A percentile compares a stretch with the other conserved stretches of the same genome.
phyloP scores from a whole-genome alignment of 2,888 invertebrate species.

The Eurytoma adleriae region DNA sequence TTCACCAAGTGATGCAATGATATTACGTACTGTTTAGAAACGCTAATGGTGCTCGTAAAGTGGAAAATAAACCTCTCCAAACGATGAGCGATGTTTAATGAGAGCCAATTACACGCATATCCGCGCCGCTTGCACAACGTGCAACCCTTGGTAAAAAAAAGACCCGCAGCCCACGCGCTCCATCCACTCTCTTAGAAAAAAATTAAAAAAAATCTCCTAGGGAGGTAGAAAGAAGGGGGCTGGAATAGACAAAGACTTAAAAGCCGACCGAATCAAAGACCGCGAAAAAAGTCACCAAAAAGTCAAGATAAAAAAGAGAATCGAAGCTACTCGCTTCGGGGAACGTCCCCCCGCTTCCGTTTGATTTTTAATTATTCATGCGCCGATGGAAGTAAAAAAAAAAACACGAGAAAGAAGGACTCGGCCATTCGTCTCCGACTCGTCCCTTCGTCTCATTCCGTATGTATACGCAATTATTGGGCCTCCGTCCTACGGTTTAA shows the following conservation, averaged over 20 bases:
- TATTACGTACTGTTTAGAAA: no score
- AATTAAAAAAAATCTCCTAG: neutral
- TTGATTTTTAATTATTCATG: conserved; percentile 53
- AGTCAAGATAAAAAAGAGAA: neutral
- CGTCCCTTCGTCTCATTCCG: conserved; percentile 61
- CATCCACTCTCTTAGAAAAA: neutral
- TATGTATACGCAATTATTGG: conserved; percentile 70
- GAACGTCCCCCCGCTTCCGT: conserved; percentile 38
- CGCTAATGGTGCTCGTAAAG: neutral
- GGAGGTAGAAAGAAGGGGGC: neutral
- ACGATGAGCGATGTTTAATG: neutral
- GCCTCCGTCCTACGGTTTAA: conserved; percentile 61
- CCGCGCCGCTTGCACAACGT: no score
- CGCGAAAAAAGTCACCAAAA: neutral
- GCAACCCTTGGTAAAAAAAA: no score
- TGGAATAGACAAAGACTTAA: neutral
- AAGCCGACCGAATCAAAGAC: neutral
- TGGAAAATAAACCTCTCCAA: conserved; percentile 4
- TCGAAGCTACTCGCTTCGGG: conserved; percentile 2
- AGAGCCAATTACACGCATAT: no score
- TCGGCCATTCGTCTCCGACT: conserved; percentile 44
- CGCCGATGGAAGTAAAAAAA: neutral
- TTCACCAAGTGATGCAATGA: no score
- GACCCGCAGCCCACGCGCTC: no score
- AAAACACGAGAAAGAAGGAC: neutral